phyloP scores from a whole-genome alignment of 2,113 vertebrate genomes.

The Pterophyllum scalare region DNA sequence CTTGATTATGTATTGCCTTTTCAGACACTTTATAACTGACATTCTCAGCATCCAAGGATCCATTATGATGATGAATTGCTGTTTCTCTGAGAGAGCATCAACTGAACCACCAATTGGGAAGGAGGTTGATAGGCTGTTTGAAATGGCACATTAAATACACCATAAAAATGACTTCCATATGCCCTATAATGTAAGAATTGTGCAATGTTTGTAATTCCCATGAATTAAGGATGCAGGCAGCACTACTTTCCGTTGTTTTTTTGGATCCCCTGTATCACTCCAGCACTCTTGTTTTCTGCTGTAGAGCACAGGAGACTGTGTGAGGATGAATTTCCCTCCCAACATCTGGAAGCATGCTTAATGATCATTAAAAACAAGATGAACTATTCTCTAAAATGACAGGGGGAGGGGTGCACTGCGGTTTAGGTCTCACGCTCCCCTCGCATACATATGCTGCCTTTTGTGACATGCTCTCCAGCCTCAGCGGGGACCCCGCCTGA shows the following conservation, averaged over 20 bases:
- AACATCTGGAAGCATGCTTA: slow-evolving; percentile 80
- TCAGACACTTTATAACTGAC: slow-evolving; percentile 35
- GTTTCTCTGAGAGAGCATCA: slow-evolving; percentile 49
- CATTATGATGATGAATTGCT: slow-evolving; percentile 64
- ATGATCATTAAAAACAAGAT: slow-evolving; percentile 75
- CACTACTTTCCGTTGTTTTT: slow-evolving; percentile 29
- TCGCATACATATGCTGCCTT: slow-evolving; percentile 43
- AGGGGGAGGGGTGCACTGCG: slow-evolving; percentile 38
- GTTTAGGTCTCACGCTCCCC: slow-evolving; percentile 59
- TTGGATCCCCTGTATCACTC: slow-evolving; percentile 42
- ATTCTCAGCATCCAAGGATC: slow-evolving; percentile 49
- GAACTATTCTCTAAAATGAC: slow-evolving; percentile 65
- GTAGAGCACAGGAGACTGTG: slow-evolving; percentile 44
- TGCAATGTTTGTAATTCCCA: slow-evolving; percentile 66
- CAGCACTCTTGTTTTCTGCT: slow-evolving; percentile 51
- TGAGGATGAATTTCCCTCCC: slow-evolving; percentile 59
- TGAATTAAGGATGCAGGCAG: slow-evolving; percentile 58
- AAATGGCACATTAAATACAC: slow-evolving; percentile 69
- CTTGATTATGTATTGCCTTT: slow-evolving; percentile 38
- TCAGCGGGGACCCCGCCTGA: slow-evolving; percentile 53
- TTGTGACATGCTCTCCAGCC: slow-evolving; percentile 48
- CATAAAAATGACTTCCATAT: slow-evolving; percentile 72
- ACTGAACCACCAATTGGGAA: slow-evolving; percentile 59
- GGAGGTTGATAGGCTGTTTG: slow-evolving; percentile 70
- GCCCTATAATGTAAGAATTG: slow-evolving; percentile 64